Evolutionary conservation across 2,888 invertebrate genomes (phyloP), one percentile per base, ranked within the genome.

Genomic region (Diplolepis rosae): DNA sequence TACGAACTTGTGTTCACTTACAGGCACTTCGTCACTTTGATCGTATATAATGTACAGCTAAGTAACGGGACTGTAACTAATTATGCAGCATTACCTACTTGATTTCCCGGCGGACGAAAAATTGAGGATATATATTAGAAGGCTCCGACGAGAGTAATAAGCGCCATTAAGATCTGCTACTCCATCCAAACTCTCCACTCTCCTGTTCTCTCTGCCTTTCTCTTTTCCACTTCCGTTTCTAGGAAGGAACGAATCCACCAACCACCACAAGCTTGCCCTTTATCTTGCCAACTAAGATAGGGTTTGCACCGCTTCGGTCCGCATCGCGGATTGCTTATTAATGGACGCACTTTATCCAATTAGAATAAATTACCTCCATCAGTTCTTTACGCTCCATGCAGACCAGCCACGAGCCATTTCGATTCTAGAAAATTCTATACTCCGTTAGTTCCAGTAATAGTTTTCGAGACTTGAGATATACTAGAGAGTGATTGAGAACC

Each of bases 51-150:
- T 85, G 85, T 83, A 85, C 82, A 81, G 83, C 83, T 83, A 85
- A 86, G 85, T 85, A 84, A 85, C 84, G 83, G 83, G 83, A 83
- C 85, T 82, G 82, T 83, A 84, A 86, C 86, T 88, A 88, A 88
- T 88, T 88, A 88, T 86, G 83, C 84, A 80, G 85, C 84, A 83
- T 84, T 86, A 86, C 83, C 83, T 83, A 84, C 87, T 87, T 88
- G 88, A 88, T 88, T 88, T 88, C 88, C 87, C 88, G 85, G 82
- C 83, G 87, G 87, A 82, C 86, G 85, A 87, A 88, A 88, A 87
- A 87, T 87, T 85, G 83, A 84, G 84, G 85, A 83, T 81, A 86
- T 86, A 86, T 84, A 86, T 87, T 83, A 85, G 81, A 77, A 80
- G 75, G 75, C 77, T 80, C 83, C 84, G 79, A 80, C 80, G 85